Conservation (phyloP, 2,113 vertebrate species). For the Smithornis capensis region DNA sequence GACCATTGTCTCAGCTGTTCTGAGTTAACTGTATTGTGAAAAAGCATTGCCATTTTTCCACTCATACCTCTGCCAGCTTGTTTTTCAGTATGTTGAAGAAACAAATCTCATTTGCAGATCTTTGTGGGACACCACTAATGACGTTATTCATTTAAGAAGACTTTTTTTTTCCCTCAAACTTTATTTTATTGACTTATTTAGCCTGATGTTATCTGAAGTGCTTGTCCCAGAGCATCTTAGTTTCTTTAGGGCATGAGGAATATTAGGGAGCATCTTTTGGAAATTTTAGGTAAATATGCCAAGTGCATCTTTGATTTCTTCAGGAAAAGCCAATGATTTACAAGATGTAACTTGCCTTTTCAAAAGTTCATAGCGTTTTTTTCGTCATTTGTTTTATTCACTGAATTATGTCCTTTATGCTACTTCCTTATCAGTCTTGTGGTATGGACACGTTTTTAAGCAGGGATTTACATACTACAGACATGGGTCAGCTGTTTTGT, state of each 20-base stretch:
- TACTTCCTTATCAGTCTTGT: neutral
- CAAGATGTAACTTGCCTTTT: neutral
- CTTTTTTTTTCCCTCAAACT: accelerated
- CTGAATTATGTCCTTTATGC: neutral
- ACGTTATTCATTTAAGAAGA: neutral
- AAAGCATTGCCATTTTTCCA: neutral
- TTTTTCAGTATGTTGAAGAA: neutral
- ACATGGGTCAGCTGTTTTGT: neutral
- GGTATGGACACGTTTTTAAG: neutral
- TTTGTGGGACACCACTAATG: neutral
- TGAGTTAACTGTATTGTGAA: neutral
- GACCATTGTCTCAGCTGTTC: neutral
- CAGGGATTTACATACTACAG: neutral
- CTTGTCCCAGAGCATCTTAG: neutral
- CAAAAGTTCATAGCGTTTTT: neutral
- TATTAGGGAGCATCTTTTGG: neutral
- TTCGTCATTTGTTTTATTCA: neutral
- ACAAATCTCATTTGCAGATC: neutral
- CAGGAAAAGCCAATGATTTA: neutral
- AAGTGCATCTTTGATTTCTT: neutral
- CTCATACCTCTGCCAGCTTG: neutral
- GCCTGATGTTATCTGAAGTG: neutral
- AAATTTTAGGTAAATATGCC: neutral
- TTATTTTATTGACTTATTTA: neutral
- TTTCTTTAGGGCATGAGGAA: neutral